phyloP scores from a whole-genome alignment of 2,888 invertebrate species.

The Nineta flava region DNA sequence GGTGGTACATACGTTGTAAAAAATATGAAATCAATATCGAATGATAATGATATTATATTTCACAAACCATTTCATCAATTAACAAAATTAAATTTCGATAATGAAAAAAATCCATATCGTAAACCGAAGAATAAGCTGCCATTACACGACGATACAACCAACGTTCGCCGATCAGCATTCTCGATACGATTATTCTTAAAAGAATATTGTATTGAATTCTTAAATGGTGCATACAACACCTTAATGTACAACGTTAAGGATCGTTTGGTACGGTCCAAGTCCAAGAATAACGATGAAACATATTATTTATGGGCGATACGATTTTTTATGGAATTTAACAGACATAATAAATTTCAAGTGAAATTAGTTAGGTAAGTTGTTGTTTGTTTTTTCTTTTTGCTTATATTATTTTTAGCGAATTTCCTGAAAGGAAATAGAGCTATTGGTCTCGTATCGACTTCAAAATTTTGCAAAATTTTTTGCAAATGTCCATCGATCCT shows the following conservation, averaged over 20 bases:
- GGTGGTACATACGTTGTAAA: slow-evolving; percentile 86
- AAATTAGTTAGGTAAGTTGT: slow-evolving; percentile 66
- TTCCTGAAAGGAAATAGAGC: too few species aligned
- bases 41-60: slow-evolving; percentile 69
- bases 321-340: slow-evolving; percentile 96
- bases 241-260: slow-evolving; percentile 80
- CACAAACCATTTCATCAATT: slow-evolving; percentile 72
- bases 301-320: slow-evolving; percentile 88
- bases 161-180: slow-evolving; percentile 70
- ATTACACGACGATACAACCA: slow-evolving; percentile 38
- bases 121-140: slow-evolving; percentile 65
- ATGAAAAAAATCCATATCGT: slow-evolving; percentile 49
- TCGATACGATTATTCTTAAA: slow-evolving; percentile 79
- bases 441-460: too few species aligned
- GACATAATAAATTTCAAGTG: slow-evolving; percentile 70
- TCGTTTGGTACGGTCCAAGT: slow-evolving; percentile 46
- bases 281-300: slow-evolving; percentile 75
- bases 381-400: neutral
- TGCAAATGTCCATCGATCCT: too few species aligned
- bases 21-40: slow-evolving; percentile 86
- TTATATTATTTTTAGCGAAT: too few species aligned
- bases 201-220: slow-evolving; percentile 86
- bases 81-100: slow-evolving; percentile 61
- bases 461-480: too few species aligned
- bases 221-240: slow-evolving; percentile 84